Conservation (phyloP, 2,888 invertebrate species). For the Ophion slaviceki region DNA sequence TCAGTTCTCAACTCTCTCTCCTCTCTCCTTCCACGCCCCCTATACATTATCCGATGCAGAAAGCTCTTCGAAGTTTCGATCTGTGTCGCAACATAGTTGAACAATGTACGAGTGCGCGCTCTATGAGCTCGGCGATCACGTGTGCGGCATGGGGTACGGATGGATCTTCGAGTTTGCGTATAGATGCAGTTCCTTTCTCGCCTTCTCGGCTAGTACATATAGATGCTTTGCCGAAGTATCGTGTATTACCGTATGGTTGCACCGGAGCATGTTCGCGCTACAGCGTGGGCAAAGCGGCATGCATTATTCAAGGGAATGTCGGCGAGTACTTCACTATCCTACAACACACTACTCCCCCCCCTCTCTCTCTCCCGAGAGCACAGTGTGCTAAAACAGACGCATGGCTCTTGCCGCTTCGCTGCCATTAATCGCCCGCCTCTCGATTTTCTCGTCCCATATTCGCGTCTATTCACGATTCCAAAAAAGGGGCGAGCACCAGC, state of each 20-base stretch:
- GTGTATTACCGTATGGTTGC: conserved; percentile 33
- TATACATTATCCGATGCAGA: conserved; percentile 23
- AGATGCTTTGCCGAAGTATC: conserved; percentile 15
- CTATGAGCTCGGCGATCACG: not conserved
- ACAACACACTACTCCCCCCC: conserved; percentile 2
- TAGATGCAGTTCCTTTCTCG: conserved; percentile 23
- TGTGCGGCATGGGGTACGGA: conserved; percentile 1
- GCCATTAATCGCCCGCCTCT: conserved; percentile 52
- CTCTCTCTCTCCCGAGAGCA: not conserved
- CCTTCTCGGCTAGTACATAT: conserved; percentile 7
- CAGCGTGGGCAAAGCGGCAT: conserved; percentile 75
- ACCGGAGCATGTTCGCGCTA: conserved; percentile 14
- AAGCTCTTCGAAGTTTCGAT: conserved; percentile 1
- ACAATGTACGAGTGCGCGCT: conserved; percentile 3
- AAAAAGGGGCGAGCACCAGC: not conserved
- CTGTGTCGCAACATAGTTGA: not conserved
- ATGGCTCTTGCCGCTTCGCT: conserved; percentile 31
- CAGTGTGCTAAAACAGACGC: conserved; percentile 20
- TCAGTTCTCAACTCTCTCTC: conserved; percentile 18
- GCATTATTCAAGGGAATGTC: conserved; percentile 75
- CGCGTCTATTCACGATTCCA: conserved; percentile 7
- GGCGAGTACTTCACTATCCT: conserved; percentile 33
- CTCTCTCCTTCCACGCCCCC: not conserved
- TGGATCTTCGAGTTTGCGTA: conserved; percentile 23
- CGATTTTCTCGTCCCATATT: conserved; percentile 45